phyloP scores from a whole-genome alignment of 2,113 vertebrate genomes.

The Campylorhamphus procurvoides region DNA sequence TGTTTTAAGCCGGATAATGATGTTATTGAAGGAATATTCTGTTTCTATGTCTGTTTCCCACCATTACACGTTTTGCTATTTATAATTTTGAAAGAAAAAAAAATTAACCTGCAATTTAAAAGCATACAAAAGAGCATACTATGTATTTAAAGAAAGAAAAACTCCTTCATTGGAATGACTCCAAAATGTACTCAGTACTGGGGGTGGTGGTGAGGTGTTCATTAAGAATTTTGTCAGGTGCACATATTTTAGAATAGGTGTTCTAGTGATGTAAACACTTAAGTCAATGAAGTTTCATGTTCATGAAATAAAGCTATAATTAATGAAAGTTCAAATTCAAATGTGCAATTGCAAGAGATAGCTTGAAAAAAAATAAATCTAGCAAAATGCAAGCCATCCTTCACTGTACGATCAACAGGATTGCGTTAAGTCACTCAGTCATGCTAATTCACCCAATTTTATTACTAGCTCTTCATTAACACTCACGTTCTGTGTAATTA shows the following conservation, averaged over 20 bases:
- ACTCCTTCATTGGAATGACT: not conserved
- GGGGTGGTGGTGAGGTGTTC: not conserved
- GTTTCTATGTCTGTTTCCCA: accelerated
- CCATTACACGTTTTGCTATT: not conserved
- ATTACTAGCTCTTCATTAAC: conserved; percentile 70
- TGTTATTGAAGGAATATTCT: not conserved
- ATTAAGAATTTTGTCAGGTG: conserved; percentile 68
- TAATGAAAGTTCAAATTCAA: conserved; percentile 73
- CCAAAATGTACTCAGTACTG: not conserved
- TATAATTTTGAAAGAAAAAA: not conserved
- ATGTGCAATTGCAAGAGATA: conserved; percentile 58
- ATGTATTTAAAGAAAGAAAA: not conserved
- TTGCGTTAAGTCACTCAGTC: conserved; percentile 68
- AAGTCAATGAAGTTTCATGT: conserved; percentile 62
- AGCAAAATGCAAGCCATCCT: conserved; percentile 38
- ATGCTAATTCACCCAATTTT: conserved; percentile 71
- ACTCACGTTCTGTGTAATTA: conserved; percentile 57
- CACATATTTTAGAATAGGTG: conserved; percentile 65
- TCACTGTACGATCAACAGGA: conserved; percentile 61
- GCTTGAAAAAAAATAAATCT: not conserved
- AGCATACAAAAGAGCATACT: not conserved
- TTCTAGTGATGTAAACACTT: conserved; percentile 71
- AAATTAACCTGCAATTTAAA: not conserved
- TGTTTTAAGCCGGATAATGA: not conserved
- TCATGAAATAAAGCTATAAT: conserved; percentile 65